Base-by-base conservation (phyloP, 1,140 invertebrate genomes). In the Apolygus lucorum region DNA sequence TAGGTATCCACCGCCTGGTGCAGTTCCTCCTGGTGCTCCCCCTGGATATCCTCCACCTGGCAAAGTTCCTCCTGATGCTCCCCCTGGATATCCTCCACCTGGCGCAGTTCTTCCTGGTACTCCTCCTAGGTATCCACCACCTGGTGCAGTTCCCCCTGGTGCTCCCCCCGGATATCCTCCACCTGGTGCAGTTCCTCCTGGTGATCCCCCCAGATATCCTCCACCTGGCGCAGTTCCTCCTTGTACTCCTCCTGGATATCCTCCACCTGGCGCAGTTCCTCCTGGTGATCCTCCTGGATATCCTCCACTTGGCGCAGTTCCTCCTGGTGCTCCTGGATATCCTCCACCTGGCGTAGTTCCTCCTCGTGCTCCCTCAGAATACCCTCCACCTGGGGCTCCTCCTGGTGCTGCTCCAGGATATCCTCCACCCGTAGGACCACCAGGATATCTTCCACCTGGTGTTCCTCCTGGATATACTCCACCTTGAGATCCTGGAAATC, bases 11-110 rank as follows among this genome's bases (percentile, higher is more conserved):
- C 34, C 62, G 29, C 67, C 63, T n/a, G 68, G 66, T 69, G 22
- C 70, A 52, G 69, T 69, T 28, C 71, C 71, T 70, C 62, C 70
- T 71, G 72, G 72, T 29, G 69, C 54, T 34, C 54, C 52, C 29
- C 68, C 72, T 21, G 68, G 69, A 62, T 21, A 28, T n/a, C n/a
- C n/a, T 29, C 24, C 70, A 69, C 70, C 70, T 49, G 71, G 69
- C 1, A 4, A 17, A 59, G 65, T 59, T 65, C 66, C 68, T 70
- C 67, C 70, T 64, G 70, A 69, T 73, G 72, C 65, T 49, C 26
- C 28, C 62, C 42, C 27, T 69, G 22, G 65, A 52, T 59, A 13
- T 22, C 49, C 21, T 27, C 69, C 25, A 65, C 49, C 69, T 25
- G 62, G 68, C 63, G 70, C 2, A 54, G 66, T 63, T 21, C 25